phyloP scores from a whole-genome alignment of 2,888 invertebrate genomes.

The Serripes groenlandicus region DNA sequence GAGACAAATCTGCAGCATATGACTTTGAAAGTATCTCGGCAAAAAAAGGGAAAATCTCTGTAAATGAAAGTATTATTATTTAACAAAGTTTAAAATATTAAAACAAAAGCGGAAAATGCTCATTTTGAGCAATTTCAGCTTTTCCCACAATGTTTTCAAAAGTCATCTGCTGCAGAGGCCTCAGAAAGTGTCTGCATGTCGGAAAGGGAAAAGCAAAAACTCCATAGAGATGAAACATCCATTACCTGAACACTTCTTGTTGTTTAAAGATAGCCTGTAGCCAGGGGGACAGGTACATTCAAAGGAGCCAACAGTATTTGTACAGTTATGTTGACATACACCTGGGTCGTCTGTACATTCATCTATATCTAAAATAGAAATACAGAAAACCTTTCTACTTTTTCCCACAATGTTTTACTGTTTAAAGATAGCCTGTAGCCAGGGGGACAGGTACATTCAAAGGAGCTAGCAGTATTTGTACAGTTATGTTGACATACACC shows the following conservation, averaged over 20 bases:
- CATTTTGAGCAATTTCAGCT: neutral
- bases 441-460: no score
- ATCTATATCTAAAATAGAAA: conserved; percentile 85
- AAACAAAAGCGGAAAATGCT: neutral
- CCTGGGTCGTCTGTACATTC: conserved; percentile 79
- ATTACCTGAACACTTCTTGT: conserved; percentile 83
- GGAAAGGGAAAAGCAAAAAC: no score
- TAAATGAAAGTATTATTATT: no score
- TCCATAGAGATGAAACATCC: no score
- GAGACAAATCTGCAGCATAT: no score
- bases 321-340: conserved; percentile 85
- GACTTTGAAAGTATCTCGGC: no score
- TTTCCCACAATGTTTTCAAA: neutral
- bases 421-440: no score
- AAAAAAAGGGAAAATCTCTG: no score
- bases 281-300: conserved; percentile 85
- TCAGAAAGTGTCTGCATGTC: no score
- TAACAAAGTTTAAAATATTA: no score
- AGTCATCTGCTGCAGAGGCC: no score
- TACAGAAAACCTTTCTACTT: neutral
- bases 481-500: neutral
- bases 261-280: conserved; percentile 84
- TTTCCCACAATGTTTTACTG: conserved; percentile 18
- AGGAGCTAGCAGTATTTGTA: neutral
- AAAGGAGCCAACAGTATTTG: conserved; percentile 86